Conservation (phyloP, 2,113 vertebrate genomes). For the Eira barbara region DNA sequence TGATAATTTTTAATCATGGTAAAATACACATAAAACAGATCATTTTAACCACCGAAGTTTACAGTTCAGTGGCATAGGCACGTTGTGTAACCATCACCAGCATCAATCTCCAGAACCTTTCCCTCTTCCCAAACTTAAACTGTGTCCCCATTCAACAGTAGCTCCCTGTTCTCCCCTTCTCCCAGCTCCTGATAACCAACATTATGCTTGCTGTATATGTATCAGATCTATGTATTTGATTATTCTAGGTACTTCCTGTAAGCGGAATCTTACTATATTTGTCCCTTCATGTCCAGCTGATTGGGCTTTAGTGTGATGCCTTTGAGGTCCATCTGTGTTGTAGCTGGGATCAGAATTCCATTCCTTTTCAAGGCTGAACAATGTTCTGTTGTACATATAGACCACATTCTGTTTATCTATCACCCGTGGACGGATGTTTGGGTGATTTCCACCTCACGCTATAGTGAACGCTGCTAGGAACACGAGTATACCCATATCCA, state of each 20-base stretch:
- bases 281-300: background rate
- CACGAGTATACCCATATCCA: background rate
- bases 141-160: background rate
- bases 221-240: background rate
- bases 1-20: background rate
- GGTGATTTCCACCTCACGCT: background rate
- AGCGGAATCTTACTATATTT: background rate
- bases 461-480: background rate
- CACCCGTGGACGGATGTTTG: no score
- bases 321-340: background rate
- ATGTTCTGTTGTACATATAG: background rate
- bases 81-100: background rate
- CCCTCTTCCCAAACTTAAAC: background rate
- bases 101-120: background rate
- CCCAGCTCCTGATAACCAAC: background rate
- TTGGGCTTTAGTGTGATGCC: background rate
- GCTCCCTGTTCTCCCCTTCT: no score
- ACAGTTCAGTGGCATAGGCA: background rate
- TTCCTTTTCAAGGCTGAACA: background rate
- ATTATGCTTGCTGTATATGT: background rate
- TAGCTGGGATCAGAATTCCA: background rate
- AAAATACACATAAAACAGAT: background rate
- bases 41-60: background rate
- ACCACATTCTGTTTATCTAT: background rate
- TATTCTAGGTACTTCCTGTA: background rate